Evolutionary conservation across 2,113 vertebrate genomes (phyloP), one percentile per base, ranked within the genome.

Genomic region (Colius striatus): DNA sequence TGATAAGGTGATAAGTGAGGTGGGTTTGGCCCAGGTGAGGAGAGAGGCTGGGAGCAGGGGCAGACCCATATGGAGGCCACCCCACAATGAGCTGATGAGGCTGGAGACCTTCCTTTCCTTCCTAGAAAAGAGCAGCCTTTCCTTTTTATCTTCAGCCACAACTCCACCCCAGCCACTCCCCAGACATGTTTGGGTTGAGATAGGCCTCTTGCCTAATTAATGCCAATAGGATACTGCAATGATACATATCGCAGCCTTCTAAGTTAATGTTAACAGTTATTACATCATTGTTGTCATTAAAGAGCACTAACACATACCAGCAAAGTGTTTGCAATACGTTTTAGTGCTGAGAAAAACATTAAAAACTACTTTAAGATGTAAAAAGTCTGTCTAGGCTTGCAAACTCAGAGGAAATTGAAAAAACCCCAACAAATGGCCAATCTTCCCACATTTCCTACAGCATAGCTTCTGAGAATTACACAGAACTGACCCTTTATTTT

Each of bases 71-170:
- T 12, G 55, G 57, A 83, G 18, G n/a, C 47, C 75, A 66, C 30
- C 9, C n/a, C 34, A 26, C 9, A n/a, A 17, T 0, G 1, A 9
- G 9, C 26, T 77, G 48, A 67, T 54, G 43, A 29, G 19, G 20
- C 63, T 75, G 76, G 65, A 71, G 51, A 89, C 68, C 38, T 84
- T 89, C 34, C 51, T 89, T 96, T 94, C 92, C 87, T 87, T 96
- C 95, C 96, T 96, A 72, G 60, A 94, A 89, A 93, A 84, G 22
- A 83, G 27, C 84, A 95, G 87, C 84, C 75, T 91, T 95, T 95
- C 81, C 85, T 92, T 92, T 95, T 86, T 57, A 78, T 75, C 73
- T 94, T 65, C 80, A 87, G 34, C 53, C 76, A 71, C 89, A 84
- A 79, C 80, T 93, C 86, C 75, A 58, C 72, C 85, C 79, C 60